Evolutionary conservation across 1,140 invertebrate genomes (phyloP).

Genomic region (Pogonognathellus flavescens): DNA sequence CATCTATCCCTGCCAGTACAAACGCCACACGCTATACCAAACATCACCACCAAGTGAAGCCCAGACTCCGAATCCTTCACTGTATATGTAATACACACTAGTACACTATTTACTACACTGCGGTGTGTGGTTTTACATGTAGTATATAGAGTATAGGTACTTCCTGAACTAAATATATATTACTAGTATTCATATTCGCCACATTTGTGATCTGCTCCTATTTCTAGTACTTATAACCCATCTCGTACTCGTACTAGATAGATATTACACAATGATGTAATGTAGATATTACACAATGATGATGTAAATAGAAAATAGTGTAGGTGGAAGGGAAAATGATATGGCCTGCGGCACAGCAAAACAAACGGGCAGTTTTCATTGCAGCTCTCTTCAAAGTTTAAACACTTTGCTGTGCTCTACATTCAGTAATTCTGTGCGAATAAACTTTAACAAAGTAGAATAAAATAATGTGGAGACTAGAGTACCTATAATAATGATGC

Average conservation of each 20-base stretch:
- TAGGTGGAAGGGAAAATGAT: background rate
- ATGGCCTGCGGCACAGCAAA: background rate
- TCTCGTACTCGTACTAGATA: too few species aligned
- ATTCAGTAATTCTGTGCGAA: background rate
- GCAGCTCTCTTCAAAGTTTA: background rate
- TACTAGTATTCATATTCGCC: too few species aligned
- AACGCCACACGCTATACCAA: background rate
- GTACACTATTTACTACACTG: too few species aligned
- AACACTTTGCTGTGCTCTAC: too few species aligned
- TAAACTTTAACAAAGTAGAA: background rate
- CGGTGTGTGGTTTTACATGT: background rate
- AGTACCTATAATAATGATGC: background rate
- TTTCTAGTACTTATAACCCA: too few species aligned
- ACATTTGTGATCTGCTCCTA: too few species aligned
- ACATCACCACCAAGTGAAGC: background rate
- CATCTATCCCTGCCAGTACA: conserved; percentile 27
- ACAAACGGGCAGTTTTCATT: background rate
- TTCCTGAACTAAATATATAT: too few species aligned
- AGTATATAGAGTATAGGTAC: too few species aligned
- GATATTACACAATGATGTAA: too few species aligned
- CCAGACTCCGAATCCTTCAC: background rate
- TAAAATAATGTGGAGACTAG: background rate
- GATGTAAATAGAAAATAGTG: background rate
- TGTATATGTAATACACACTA: too few species aligned
- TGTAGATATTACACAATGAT: too few species aligned